Evolutionary conservation across 2,113 vertebrate genomes (phyloP).

Genomic region (Ageneiosus marmoratus): DNA sequence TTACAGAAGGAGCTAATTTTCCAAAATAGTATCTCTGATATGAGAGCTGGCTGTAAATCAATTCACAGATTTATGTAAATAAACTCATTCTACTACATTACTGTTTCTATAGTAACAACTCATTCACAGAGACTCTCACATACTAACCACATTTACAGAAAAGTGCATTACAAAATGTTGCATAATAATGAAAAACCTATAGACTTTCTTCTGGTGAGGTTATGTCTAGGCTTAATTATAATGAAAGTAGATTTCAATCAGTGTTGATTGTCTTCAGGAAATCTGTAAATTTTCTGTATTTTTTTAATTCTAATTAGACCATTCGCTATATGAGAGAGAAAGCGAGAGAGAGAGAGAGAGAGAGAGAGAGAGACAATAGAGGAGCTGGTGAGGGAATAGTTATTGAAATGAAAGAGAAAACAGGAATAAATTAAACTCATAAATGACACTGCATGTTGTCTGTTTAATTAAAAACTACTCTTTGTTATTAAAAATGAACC

Average conservation of each 20-base stretch:
- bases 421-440: not conserved
- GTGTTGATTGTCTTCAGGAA: not conserved
- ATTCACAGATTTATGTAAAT: not conserved
- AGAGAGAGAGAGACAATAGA: not conserved
- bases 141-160: too few species aligned
- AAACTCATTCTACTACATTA: too few species aligned
- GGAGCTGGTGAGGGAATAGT: not conserved
- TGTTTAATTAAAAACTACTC: not conserved
- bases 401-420: constrained; percentile 3
- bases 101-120: not conserved
- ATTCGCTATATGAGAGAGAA: too few species aligned
- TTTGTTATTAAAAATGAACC: not conserved
- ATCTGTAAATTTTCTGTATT: not conserved
- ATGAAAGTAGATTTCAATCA: not conserved
- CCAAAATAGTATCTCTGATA: not conserved
- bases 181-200: not conserved
- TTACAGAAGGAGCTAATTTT: not conserved
- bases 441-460: not conserved
- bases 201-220: not conserved
- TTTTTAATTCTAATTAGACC: not conserved
- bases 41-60: not conserved
- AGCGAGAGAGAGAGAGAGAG: too few species aligned
- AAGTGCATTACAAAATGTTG: not conserved
- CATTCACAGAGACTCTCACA: not conserved
- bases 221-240: not conserved